These are phyloP conservation scores for Apotomis turbidana DNA, from an alignment of 2,888 invertebrate genomes.

Conservation along the genomic window DNA sequence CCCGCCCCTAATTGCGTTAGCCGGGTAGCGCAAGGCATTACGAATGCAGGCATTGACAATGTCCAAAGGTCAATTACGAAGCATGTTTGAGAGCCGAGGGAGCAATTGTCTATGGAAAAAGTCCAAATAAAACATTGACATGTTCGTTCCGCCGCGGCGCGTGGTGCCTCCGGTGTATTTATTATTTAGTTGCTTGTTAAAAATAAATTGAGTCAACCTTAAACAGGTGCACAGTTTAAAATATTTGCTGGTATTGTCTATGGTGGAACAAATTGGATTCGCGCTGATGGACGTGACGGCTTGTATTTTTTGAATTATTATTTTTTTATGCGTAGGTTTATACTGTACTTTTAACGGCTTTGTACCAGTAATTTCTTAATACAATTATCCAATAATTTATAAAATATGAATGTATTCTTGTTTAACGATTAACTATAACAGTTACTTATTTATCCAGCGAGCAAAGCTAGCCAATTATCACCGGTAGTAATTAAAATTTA, in stretches of 20 bases:
- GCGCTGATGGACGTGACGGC: too few species aligned
- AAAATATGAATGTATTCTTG: too few species aligned
- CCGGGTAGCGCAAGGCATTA: slow-evolving; percentile 50
- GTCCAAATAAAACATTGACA: slow-evolving; percentile 40
- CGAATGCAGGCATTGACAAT: slow-evolving; percentile 56
- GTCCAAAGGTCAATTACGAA: slow-evolving; percentile 44
- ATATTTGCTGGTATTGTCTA: not conserved
- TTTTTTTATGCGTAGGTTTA: too few species aligned
- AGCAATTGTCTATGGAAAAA: slow-evolving; percentile 48
- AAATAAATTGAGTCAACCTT: not conserved
- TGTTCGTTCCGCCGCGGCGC: not conserved
- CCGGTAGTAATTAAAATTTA: too few species aligned
- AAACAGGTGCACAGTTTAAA: not conserved
- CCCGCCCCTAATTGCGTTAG: slow-evolving; percentile 57
- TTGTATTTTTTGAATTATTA: too few species aligned
- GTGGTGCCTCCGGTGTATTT: not conserved
- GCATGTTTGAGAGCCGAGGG: slow-evolving; percentile 33
- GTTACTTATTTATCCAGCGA: too few species aligned
- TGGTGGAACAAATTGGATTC: not conserved
- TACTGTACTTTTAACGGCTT: too few species aligned
- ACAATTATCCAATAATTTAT: too few species aligned
- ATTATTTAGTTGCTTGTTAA: slow-evolving; percentile 6
- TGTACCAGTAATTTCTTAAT: too few species aligned
- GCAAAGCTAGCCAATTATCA: too few species aligned
- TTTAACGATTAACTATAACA: too few species aligned